Conservation (phyloP, 2,797 vertebrate genomes). For the Botia almorhae region DNA sequence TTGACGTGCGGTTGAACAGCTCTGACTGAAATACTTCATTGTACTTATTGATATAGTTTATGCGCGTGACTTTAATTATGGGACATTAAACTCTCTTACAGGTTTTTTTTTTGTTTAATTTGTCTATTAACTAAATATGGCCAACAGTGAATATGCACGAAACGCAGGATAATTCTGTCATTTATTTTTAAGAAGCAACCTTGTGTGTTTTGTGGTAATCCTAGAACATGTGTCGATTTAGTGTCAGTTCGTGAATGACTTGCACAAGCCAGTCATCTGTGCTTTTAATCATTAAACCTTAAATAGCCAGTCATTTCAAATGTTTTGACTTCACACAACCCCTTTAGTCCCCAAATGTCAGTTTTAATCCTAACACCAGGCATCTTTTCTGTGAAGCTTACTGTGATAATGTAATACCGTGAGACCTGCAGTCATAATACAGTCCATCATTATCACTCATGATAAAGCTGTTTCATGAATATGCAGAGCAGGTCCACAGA, state of each 20-base stretch:
- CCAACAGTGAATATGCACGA: too few species aligned
- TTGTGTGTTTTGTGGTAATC: too few species aligned
- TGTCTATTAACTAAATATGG: too few species aligned
- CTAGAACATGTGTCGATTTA: too few species aligned
- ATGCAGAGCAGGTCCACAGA: constrained; percentile 17
- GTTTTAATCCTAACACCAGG: not conserved
- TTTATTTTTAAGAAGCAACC: too few species aligned
- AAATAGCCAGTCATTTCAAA: not conserved
- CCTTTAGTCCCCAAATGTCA: not conserved
- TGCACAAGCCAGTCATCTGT: not conserved
- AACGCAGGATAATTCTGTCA: too few species aligned
- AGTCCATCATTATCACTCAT: not conserved
- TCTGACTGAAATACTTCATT: not conserved
- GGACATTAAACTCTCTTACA: too few species aligned
- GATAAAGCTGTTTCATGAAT: constrained; percentile 24
- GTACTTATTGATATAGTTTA: not conserved
- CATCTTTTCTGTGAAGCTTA: not conserved
- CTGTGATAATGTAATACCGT: not conserved
- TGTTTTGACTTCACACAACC: not conserved
- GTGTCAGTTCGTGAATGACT: too few species aligned
- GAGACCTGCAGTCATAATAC: not conserved
- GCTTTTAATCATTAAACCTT: constrained; percentile 1
- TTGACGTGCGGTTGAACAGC: not conserved
- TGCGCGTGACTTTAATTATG: not conserved
- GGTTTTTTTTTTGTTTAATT: too few species aligned